Evolutionary conservation across 2,113 vertebrate genomes (phyloP).

Genomic region (Pachycephala philippinensis): DNA sequence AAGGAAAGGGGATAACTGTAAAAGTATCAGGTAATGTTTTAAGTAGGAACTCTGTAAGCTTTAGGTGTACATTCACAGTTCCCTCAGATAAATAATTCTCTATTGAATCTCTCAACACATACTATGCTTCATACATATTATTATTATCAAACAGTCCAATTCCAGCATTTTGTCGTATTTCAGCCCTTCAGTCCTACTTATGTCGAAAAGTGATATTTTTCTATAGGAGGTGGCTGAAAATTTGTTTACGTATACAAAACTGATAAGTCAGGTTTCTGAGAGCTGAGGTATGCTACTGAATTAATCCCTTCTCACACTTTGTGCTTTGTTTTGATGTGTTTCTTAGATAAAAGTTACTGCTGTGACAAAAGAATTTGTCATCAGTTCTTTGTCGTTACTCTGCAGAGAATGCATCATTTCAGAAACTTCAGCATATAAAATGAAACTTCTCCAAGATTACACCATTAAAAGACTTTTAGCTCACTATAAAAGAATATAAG

Average conservation of each 20-base stretch:
- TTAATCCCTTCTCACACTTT: background rate
- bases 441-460: background rate
- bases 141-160: background rate
- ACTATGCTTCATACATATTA: background rate
- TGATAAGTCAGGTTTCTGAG: background rate
- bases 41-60: background rate
- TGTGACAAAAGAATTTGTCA: background rate
- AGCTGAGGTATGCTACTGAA: fast-evolving
- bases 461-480: background rate
- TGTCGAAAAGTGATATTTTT: background rate
- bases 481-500: background rate
- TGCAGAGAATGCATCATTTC: background rate
- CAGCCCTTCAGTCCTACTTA: background rate
- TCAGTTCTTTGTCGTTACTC: background rate
- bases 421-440: background rate
- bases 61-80: background rate
- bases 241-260: background rate
- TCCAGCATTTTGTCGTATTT: background rate
- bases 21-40: background rate
- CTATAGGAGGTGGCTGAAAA: background rate
- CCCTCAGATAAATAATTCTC: background rate
- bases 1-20: background rate
- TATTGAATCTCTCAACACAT: background rate
- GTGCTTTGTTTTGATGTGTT: background rate
- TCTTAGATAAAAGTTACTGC: background rate